Base-by-base conservation (phyloP, 1,140 invertebrate genomes). In the Scylla paramamosain region DNA sequence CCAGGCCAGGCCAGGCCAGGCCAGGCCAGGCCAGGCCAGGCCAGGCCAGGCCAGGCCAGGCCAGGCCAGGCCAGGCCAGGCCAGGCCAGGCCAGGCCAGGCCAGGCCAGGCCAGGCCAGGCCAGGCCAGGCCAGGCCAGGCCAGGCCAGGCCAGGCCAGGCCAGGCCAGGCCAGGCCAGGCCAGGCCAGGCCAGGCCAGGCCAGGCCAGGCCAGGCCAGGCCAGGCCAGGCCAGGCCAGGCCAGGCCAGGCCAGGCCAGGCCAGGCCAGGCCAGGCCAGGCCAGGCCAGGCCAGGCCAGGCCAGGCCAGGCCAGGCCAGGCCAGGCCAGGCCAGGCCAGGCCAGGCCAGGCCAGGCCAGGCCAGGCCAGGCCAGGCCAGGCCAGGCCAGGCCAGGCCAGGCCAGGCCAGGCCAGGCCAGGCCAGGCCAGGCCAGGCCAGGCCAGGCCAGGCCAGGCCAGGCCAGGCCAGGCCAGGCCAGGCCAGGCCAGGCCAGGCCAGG, bases 271-370 rank as follows among this genome's bases (percentile, higher is more conserved):
- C 48, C 91, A 92, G 91, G 91, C 48, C 48, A 92, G 91, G 48
- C 48, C 48, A 92, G 91, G 91, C 20, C 20, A 77, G 59, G 82
- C 82, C 82, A 83, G 82, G 82, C 82, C 89, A 91, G 82, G 82
- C 82, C 82, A 83, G 82, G 82, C 82, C 82, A 83, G 89, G 89
- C 89, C 89, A 91, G 89, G 89, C 89, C 89, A 91, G 89, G 89
- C 89, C 89, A 91, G 89, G 89, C 89, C 89, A 91, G 89, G 89
- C 89, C 89, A 91, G 89, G 89, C 89, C 89, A 91, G 89, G 89
- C 89, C 89, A 91, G 89, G 89, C 89, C 89, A 91, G 89, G 89
- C 89, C 89, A 91, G 89, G 89, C 89, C 89, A 91, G 89, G 89
- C 89, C 89, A 91, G 89, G 89, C 89, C 89, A 91, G 89, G 89